phyloP scores from a whole-genome alignment of 2,888 invertebrate species.

The Penaeus monodon region DNA sequence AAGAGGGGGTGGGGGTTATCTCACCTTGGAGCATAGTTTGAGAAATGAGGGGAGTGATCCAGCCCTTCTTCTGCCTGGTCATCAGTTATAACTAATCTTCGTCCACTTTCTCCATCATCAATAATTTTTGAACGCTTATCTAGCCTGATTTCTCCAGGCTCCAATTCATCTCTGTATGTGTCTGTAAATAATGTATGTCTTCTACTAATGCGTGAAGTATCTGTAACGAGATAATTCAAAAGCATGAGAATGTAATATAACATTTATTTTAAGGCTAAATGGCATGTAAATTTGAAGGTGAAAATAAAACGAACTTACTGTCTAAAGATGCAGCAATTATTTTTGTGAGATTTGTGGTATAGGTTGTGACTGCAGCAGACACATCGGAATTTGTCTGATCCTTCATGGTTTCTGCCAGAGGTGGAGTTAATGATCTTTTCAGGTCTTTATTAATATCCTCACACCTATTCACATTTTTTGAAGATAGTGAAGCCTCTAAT shows the following conservation, averaged over 20 bases:
- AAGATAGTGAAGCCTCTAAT: conserved; percentile 43
- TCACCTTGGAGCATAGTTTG: conserved; percentile 58
- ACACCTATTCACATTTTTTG: background rate
- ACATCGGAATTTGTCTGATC: conserved; percentile 8
- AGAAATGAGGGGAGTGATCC: conserved; percentile 58
- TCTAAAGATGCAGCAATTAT: conserved; percentile 60
- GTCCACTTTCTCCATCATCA: conserved; percentile 57
- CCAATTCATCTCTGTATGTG: conserved; percentile 35
- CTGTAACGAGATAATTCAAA: conserved; percentile 16
- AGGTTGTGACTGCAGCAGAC: conserved; percentile 39
- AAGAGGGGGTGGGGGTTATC: no score
- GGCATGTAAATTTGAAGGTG: no score
- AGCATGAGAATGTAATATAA: background rate
- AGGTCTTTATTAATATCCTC: background rate
- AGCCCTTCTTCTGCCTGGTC: conserved; percentile 43
- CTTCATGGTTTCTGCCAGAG: background rate
- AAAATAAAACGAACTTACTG: conserved; percentile 37
- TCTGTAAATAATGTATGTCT: conserved; percentile 16
- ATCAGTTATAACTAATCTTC: conserved; percentile 46
- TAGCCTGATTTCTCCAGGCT: conserved; percentile 60
- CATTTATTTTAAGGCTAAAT: no score
- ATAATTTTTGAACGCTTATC: conserved; percentile 45
- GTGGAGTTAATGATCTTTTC: background rate
- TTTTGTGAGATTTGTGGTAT: conserved; percentile 59
- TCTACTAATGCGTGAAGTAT: conserved; percentile 26